phyloP scores from a whole-genome alignment of 1,140 invertebrate species.

The Antheraea mylitta region DNA sequence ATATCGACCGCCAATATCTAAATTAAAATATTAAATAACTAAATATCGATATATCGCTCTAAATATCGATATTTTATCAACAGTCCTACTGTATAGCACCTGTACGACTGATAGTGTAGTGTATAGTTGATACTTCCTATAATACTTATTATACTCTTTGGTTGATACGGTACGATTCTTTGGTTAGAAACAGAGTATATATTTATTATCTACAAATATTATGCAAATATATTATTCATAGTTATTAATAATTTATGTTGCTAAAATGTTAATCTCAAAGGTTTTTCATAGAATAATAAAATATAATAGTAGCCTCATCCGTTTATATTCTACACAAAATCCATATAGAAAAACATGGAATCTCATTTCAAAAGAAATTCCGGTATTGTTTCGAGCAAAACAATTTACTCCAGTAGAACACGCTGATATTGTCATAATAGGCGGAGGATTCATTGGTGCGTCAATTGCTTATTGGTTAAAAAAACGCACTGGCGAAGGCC shows the following conservation, averaged over 20 bases:
- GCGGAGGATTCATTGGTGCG: conserved; percentile 95
- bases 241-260: not conserved
- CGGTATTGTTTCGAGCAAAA: conserved; percentile 24
- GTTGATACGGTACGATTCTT: too few relatives aligned
- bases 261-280: not conserved
- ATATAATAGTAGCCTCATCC: not conserved
- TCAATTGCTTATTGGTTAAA: conserved; percentile 96
- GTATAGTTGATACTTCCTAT: too few relatives aligned
- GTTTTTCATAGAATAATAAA: not conserved
- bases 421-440: conserved; percentile 93
- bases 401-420: conserved; percentile 76
- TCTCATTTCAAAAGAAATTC: conserved; percentile 39
- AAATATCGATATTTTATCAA: too few relatives aligned
- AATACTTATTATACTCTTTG: too few relatives aligned
- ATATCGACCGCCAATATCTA: too few relatives aligned
- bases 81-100: too few relatives aligned
- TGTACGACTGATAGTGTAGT: too few relatives aligned
- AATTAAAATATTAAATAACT: too few relatives aligned
- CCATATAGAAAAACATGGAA: conserved; percentile 50
- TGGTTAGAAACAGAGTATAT: too few relatives aligned
- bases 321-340: conserved; percentile 23
- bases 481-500: conserved; percentile 82
- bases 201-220: too few relatives aligned
- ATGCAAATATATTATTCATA: too few relatives aligned
- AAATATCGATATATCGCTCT: too few relatives aligned